phyloP scores from a whole-genome alignment of 1,140 invertebrate genomes.

The Delia radicum region DNA sequence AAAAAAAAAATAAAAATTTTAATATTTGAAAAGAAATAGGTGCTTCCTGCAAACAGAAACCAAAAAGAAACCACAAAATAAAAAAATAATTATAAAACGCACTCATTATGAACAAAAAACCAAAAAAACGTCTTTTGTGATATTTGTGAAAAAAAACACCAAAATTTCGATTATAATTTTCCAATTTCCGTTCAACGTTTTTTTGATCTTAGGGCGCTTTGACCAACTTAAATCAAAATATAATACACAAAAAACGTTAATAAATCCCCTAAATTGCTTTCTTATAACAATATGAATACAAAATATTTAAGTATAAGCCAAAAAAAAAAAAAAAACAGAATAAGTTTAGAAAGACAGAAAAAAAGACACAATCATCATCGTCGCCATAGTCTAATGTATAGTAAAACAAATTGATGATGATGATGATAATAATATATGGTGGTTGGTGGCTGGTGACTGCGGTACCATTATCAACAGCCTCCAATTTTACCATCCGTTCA shows the following conservation, averaged over 20 bases:
- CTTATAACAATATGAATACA: not conserved
- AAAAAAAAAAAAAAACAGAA: not conserved
- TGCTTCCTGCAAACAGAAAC: conserved; percentile 6
- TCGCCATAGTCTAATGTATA: conserved; percentile 11
- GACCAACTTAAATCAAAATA: not conserved
- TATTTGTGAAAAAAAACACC: not conserved
- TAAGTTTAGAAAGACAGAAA: not conserved
- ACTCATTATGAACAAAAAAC: conserved; percentile 5
- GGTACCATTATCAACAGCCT: not conserved
- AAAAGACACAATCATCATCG: conserved; percentile 33
- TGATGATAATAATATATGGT: too few species aligned
- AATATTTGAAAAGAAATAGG: conserved; percentile 15
- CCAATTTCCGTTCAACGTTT: conserved; percentile 31
- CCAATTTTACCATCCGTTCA: not conserved
- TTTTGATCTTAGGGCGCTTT: conserved; percentile 18
- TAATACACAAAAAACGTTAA: conserved; percentile 4
- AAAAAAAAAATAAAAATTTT: not conserved
- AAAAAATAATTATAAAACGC: conserved; percentile 21
- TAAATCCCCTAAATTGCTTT: conserved; percentile 12
- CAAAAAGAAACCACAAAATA: conserved; percentile 1
- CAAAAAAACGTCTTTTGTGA: conserved; percentile 10
- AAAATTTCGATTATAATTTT: conserved; percentile 30
- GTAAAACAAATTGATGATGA: not conserved
- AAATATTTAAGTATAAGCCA: not conserved
- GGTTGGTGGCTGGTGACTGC: not conserved